Base-by-base conservation (phyloP, 2,797 vertebrate species). In the Labeo calbasu region DNA sequence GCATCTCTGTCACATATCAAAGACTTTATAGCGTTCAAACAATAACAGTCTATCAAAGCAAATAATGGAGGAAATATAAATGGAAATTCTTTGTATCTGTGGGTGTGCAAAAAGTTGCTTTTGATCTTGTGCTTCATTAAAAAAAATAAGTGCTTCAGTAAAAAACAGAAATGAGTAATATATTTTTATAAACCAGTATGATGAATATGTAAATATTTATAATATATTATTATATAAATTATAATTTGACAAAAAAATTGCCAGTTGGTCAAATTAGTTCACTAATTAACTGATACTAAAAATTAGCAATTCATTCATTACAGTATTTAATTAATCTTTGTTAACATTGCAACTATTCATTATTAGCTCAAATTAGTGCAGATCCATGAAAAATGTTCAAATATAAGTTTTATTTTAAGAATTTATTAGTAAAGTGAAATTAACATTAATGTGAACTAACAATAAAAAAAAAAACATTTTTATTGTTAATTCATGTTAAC, bases 11-110 rank as follows among this genome's bases (percentile, higher is more conserved):
- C 55, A 48, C 17, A 72, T 69, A 70, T 80, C 50, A 57, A 55
- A 43, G 61, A 51, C 15, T 78, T 28, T 51, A 65, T 36, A 66
- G 50, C 19, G 46, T 72, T 51, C 10, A 76, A 57, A 76, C 51
- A 57, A 53, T 15, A 68, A 79, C 48, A 36, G 25, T 51, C 46
- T 53, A 15, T 36, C 48, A 55, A 75, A 75, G 71, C 25, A 75
- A 75, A 75, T 75, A 53, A 36, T 32, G 23, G 10, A 32, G 53
- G 15, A 36, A 36, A 63, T 75, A 32, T 55, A 75, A 36, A 53
- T 73, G 14, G 17, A 75, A 63, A 63, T 63, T 28, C 25, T 63
- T 63, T 63, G 25, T 28, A 63, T 63, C 36, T 36, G 65, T 68
- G 32, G 65, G 32, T 36, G 65, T 21, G 48, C 2, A 8, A 13